Conservation (phyloP, 2,113 vertebrate genomes). For the Pelobates fuscus region DNA sequence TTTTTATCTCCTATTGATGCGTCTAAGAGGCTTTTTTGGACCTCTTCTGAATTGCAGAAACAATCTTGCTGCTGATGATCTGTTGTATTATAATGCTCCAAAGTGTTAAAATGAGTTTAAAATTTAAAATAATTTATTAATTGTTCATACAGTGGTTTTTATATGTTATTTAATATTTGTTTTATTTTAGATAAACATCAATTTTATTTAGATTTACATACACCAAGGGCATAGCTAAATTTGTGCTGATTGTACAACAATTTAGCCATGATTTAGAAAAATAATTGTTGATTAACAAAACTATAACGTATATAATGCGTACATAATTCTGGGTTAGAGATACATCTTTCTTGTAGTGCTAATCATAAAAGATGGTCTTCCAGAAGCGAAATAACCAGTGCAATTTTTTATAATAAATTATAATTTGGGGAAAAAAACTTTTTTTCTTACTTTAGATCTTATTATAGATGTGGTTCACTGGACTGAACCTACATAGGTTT, state of each 20-base stretch:
- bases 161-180: constrained; percentile 8
- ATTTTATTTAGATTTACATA: constrained; percentile 4
- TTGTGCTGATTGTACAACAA: constrained; percentile 11
- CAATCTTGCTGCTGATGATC: constrained; percentile 13
- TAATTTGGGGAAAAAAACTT: no score
- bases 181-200: not conserved
- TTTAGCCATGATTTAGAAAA: constrained; percentile 4
- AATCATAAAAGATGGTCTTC: not conserved
- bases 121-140: constrained; percentile 38
- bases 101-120: constrained; percentile 16
- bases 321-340: not conserved
- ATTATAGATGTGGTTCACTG: no score
- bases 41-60: constrained; percentile 1
- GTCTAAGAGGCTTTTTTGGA: not conserved
- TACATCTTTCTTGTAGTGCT: not conserved
- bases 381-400: no score
- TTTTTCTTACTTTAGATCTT: no score
- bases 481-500: no score
- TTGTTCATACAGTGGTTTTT: constrained; percentile 21
- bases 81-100: constrained; percentile 13
- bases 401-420: no score
- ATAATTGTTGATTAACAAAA: not conserved
- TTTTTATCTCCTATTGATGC: not conserved
- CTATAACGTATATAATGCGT: not conserved
- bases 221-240: not conserved